Evolutionary conservation across 2,888 invertebrate species (phyloP).

Genomic region (Drosophila fulvimacula): DNA sequence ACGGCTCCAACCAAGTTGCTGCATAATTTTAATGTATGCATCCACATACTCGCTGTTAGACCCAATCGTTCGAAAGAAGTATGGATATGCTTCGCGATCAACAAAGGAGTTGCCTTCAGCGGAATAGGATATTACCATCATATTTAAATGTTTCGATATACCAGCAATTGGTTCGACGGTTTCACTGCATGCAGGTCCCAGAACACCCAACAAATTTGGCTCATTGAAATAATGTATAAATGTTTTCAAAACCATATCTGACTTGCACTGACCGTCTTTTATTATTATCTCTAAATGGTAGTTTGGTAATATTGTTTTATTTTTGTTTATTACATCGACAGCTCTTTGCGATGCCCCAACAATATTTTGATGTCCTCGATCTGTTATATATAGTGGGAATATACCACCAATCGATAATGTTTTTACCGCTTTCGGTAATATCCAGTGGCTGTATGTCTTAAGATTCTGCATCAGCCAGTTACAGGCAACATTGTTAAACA

Average conservation of each 20-base stretch:
- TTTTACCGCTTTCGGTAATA: slow-evolving; percentile 57
- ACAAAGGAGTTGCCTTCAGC: slow-evolving; percentile 91
- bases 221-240: slow-evolving; percentile 89
- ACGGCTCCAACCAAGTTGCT: slow-evolving; percentile 88
- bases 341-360: slow-evolving; percentile 88
- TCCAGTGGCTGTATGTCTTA: slow-evolving; percentile 85
- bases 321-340: slow-evolving; percentile 87
- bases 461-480: slow-evolving; percentile 87
- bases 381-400: slow-evolving; percentile 88
- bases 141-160: slow-evolving; percentile 90
- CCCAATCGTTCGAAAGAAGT: slow-evolving; percentile 92
- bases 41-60: slow-evolving; percentile 88
- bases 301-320: slow-evolving; percentile 86
- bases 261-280: slow-evolving; percentile 89
- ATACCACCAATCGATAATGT: slow-evolving; percentile 80
- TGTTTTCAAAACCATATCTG: slow-evolving; percentile 90
- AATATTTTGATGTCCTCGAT: slow-evolving; percentile 86
- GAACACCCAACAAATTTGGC: slow-evolving; percentile 88
- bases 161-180: slow-evolving; percentile 92
- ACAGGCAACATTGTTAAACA: slow-evolving; percentile 86
- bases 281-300: slow-evolving; percentile 87
- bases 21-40: slow-evolving; percentile 88
- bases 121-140: slow-evolving; percentile 91
- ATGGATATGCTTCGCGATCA: slow-evolving; percentile 89
- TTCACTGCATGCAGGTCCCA: slow-evolving; percentile 93